Evolutionary conservation across 2,888 invertebrate species (phyloP).

Genomic region (Diadegma fenestrale): DNA sequence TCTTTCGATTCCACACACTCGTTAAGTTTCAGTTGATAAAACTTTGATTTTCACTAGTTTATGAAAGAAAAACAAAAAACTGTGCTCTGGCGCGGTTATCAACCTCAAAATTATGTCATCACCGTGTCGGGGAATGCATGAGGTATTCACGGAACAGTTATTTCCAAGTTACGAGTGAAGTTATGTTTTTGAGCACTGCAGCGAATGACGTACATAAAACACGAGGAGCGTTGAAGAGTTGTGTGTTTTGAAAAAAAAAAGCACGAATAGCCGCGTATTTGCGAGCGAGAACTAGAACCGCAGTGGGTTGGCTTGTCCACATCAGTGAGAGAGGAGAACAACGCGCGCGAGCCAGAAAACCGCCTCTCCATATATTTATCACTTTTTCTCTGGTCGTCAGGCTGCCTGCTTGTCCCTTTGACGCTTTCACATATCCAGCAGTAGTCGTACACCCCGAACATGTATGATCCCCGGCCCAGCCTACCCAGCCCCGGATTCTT

Average conservation of each 20-base stretch:
- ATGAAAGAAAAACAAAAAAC: too few species aligned
- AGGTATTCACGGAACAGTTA: conserved; percentile 2
- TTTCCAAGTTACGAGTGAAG: neutral
- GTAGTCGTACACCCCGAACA: conserved; percentile 35
- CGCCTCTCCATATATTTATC: conserved; percentile 33
- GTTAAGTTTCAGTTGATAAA: neutral
- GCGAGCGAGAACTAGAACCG: conserved; percentile 8
- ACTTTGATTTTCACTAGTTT: neutral
- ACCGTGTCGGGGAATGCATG: neutral
- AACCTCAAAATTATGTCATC: conserved; percentile 8
- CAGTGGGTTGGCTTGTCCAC: conserved; percentile 28
- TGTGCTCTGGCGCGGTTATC: neutral
- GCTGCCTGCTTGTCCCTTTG: conserved; percentile 35
- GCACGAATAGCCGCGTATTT: neutral
- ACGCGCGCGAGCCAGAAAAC: conserved; percentile 12
- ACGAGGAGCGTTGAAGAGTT: conserved; percentile 15
- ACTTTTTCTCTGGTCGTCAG: conserved; percentile 18
- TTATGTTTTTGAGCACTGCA: conserved; percentile 9
- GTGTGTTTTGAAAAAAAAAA: neutral
- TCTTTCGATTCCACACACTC: neutral
- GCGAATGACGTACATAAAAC: conserved; percentile 15
- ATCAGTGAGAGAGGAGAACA: neutral
- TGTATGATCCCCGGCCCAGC: conserved; percentile 17
- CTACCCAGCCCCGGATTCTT: conserved; percentile 21
- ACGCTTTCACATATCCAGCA: conserved; percentile 50